phyloP scores from a whole-genome alignment of 1,140 invertebrate genomes.

The Rhyacophila brunnea region DNA sequence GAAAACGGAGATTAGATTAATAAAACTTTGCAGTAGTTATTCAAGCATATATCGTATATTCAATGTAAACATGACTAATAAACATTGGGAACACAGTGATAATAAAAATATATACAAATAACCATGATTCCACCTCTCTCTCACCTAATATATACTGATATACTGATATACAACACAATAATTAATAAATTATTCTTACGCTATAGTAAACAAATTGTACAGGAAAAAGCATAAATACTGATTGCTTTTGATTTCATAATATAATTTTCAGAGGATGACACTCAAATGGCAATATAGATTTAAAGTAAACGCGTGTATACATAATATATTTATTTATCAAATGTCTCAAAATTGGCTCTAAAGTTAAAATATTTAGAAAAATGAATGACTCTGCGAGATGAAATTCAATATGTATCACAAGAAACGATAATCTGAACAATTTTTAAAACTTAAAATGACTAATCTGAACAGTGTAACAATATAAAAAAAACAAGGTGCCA shows the following conservation, averaged over 20 bases:
- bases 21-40: slow-evolving; percentile 31
- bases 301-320: slow-evolving; percentile 23
- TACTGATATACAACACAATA: slow-evolving; percentile 34
- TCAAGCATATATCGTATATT: slow-evolving; percentile 38
- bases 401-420: too few species aligned
- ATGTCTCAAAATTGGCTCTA: too few species aligned
- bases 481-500: too few species aligned
- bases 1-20: slow-evolving; percentile 14
- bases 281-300: slow-evolving; percentile 33
- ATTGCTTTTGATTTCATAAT: slow-evolving; percentile 34
- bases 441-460: too few species aligned
- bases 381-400: too few species aligned
- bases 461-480: too few species aligned
- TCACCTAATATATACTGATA: slow-evolving; percentile 30
- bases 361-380: too few species aligned
- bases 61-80: slow-evolving; percentile 38
- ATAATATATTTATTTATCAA: slow-evolving; percentile 7
- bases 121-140: slow-evolving; percentile 35
- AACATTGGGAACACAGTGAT: slow-evolving; percentile 38
- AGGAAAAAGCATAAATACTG: slow-evolving; percentile 37
- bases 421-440: too few species aligned
- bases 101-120: slow-evolving; percentile 39
- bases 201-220: slow-evolving; percentile 35
- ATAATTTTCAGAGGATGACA: slow-evolving; percentile 30
- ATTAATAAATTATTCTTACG: slow-evolving; percentile 36